Evolutionary conservation across 2,113 vertebrate genomes (phyloP).

Genomic region (Alectura lathami): DNA sequence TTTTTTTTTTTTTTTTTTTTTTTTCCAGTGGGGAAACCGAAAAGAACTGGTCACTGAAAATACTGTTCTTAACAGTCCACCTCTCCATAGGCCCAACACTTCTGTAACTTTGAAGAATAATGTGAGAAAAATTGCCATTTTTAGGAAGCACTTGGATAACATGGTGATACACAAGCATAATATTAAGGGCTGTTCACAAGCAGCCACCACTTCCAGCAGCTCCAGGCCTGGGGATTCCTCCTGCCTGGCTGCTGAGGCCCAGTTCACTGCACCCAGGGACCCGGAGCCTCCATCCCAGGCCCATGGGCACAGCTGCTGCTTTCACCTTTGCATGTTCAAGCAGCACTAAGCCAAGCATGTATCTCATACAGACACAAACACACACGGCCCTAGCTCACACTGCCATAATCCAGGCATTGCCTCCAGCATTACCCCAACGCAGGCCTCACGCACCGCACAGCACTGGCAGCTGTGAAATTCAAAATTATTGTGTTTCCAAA

Average conservation of each 20-base stretch:
- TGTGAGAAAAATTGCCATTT: background rate
- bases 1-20: background rate
- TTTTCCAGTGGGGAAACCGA: background rate
- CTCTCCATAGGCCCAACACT: background rate
- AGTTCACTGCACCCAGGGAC: fast-evolving
- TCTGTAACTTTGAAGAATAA: background rate
- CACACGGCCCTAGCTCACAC: fast-evolving
- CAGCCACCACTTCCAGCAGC: background rate
- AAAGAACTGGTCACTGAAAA: background rate
- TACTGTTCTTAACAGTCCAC: background rate
- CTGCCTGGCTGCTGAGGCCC: background rate
- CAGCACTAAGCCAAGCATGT: background rate
- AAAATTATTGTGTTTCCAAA: background rate
- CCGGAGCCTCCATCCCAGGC: background rate
- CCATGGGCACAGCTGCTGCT: fast-evolving
- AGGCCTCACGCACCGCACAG: background rate
- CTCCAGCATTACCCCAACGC: no score
- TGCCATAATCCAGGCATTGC: fast-evolving
- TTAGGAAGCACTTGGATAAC: background rate
- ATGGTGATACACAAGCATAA: background rate
- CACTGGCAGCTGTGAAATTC: background rate
- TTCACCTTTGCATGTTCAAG: background rate
- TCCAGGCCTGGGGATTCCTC: background rate
- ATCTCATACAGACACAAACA: background rate
- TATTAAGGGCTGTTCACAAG: background rate